Percentiles rank a stretch among this genome's conserved stretches.
Evolutionary conservation across 2,797 vertebrate genomes (phyloP).

Genomic region (Astyanax mexicanus): DNA sequence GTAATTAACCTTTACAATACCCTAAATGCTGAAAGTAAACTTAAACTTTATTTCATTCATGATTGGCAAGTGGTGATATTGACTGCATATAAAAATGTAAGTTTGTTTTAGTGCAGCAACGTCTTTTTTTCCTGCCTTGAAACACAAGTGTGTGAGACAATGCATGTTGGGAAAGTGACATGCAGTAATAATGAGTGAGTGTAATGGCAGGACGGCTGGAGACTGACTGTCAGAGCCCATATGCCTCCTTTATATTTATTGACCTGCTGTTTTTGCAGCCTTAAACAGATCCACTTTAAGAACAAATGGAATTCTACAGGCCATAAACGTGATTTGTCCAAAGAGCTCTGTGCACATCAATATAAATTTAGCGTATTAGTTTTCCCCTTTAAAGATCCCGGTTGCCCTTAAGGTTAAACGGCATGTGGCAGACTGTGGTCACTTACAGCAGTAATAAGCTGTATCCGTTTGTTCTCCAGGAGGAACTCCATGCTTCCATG

Average conservation of each 20-base stretch:
- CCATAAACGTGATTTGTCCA: slow-evolving; percentile 22
- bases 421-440: slow-evolving; percentile 52
- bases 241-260: slow-evolving; percentile 6
- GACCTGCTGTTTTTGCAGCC: neutral
- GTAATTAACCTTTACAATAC: slow-evolving; percentile 67
- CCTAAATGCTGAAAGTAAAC: slow-evolving; percentile 1
- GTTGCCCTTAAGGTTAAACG: slow-evolving; percentile 13
- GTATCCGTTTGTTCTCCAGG: slow-evolving; percentile 52
- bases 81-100: neutral
- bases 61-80: slow-evolving; percentile 21
- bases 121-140: neutral
- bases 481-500: slow-evolving; percentile 28
- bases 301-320: slow-evolving; percentile 26
- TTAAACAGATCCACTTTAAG: slow-evolving; percentile 1
- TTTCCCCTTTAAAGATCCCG: slow-evolving; percentile 29
- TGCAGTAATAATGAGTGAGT: neutral
- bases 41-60: slow-evolving; percentile 24
- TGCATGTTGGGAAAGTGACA: too few species aligned
- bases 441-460: slow-evolving; percentile 52
- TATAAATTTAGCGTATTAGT: slow-evolving; percentile 48
- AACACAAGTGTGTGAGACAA: too few species aligned
- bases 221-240: neutral
- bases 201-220: neutral
- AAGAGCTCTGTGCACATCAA: slow-evolving; percentile 8
- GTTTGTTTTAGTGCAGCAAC: neutral